Evolutionary conservation across 2,113 vertebrate genomes (phyloP).

Genomic region (Entelurus aequoreus): DNA sequence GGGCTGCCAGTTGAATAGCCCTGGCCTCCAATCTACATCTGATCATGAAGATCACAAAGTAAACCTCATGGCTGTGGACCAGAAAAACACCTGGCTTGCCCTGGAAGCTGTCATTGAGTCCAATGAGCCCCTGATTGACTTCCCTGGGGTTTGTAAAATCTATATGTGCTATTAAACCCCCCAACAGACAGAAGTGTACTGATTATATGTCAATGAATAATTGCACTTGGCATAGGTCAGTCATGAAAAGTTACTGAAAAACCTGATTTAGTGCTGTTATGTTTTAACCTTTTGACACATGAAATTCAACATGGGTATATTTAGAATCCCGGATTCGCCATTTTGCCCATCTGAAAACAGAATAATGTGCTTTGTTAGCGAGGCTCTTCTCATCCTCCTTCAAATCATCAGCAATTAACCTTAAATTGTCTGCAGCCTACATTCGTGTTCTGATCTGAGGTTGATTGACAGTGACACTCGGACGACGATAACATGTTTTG

Average conservation of each 20-base stretch:
- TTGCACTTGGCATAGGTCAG: conserved; percentile 30
- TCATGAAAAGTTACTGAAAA: conserved; percentile 22
- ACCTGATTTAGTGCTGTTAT: conserved; percentile 34
- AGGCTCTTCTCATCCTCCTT: conserved; percentile 30
- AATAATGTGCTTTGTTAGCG: conserved; percentile 30
- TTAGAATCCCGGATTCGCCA: conserved; percentile 22
- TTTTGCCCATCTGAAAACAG: conserved; percentile 14
- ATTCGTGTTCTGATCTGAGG: conserved; percentile 34
- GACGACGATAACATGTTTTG: conserved; percentile 48
- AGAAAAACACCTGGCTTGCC: conserved; percentile 52
- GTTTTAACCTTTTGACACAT: conserved; percentile 32
- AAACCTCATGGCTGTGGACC: conserved; percentile 23
- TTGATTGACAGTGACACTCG: conserved; percentile 60
- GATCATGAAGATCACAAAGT: background rate
- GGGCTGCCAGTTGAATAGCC: no score
- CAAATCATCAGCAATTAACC: conserved; percentile 48
- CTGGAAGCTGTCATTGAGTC: conserved; percentile 52
- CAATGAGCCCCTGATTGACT: conserved; percentile 62
- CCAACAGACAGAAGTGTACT: conserved; percentile 36
- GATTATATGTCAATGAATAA: conserved; percentile 48
- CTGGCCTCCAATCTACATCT: no score
- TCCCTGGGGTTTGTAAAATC: conserved; percentile 38
- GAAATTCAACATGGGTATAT: conserved; percentile 43
- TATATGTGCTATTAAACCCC: conserved; percentile 36
- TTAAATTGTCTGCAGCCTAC: conserved; percentile 40